Evolutionary conservation across 2,113 vertebrate species (phyloP).

Genomic region (Sarotherodon lohbergeri): DNA sequence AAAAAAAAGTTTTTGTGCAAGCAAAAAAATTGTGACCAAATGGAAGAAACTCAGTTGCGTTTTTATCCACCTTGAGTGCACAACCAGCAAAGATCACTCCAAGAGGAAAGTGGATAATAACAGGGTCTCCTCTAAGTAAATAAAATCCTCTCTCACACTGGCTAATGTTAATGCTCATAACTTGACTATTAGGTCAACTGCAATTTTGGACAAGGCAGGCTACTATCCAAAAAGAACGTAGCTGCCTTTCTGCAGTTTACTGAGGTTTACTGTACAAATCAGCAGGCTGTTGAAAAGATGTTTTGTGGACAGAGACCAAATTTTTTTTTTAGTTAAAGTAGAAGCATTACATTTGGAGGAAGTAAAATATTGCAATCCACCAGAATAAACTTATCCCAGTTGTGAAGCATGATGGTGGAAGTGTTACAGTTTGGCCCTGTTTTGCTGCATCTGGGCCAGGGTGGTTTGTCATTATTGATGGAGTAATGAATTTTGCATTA

Average conservation of each 20-base stretch:
- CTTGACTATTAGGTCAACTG: background rate
- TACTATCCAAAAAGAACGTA: background rate
- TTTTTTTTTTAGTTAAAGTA: background rate
- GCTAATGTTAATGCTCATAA: background rate
- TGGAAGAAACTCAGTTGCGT: background rate
- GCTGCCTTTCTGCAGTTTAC: background rate
- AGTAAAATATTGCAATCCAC: background rate
- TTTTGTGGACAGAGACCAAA: background rate
- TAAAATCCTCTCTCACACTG: background rate
- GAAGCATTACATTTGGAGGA: background rate
- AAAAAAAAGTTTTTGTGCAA: background rate
- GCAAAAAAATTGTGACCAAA: background rate
- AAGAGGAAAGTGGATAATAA: background rate
- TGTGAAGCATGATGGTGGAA: background rate
- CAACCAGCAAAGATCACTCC: background rate
- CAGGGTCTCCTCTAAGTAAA: background rate
- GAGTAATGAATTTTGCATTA: background rate
- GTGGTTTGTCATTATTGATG: background rate
- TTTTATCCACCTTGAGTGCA: background rate
- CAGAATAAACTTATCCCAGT: background rate
- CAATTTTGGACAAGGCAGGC: background rate
- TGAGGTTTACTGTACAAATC: background rate
- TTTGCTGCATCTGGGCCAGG: background rate
- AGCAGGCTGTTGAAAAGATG: background rate
- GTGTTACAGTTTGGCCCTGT: background rate